Evolutionary conservation across 1,140 invertebrate species (phyloP), one percentile per base, ranked within the genome.

Genomic region (Drosophila erecta): DNA sequence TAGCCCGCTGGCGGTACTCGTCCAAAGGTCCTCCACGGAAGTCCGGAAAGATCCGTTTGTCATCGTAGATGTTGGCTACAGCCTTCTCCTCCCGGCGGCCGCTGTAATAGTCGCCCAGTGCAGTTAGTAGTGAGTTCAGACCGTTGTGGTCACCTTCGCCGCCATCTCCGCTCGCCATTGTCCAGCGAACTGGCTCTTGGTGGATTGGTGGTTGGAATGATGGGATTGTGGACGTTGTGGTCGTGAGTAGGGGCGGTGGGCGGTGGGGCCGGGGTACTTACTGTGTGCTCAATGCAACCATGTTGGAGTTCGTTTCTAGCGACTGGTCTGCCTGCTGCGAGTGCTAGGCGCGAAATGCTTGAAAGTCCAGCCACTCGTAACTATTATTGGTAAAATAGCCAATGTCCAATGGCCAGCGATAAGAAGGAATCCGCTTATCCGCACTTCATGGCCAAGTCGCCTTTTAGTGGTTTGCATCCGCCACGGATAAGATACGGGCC

Each of bases 11-110:
- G 59, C 97, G 94, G 79, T 97, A 98, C 8, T 71, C 72, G 76
- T 96, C 95, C 22, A 98, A 90, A 2, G 96, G 96, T 14, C 97
- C 96, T n/a, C 83, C 90, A 2, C 95, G 95, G 64, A 96, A 94
- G 76, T 95, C 94, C 0, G 94, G 93, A 50, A 94, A 93, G 33
- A 92, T 93, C 4, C 86, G 73, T 38, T 85, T 90, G 43, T 92
- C 86, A 15, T 91, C 79, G 6, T 80, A 71, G 24, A 91, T 90
- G 44, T 86, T 90, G 1, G 47, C 46, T 14, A 49, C 47, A n/a
- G 46, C 22, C 40, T 59, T 22, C 7, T 47, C 76, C 57, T 76
- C 41, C 15, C 40, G 20, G 8, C 64, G 22, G 4, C 20, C 46
- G 10, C 79, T 86, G 59, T 62, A 87, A 79, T 75, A 64, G 14